Percentiles rank a stretch among this genome's conserved stretches.
These are phyloP conservation scores for Eueides isabella DNA, from an alignment of 1,140 invertebrate species.

Conservation along the genomic window DNA sequence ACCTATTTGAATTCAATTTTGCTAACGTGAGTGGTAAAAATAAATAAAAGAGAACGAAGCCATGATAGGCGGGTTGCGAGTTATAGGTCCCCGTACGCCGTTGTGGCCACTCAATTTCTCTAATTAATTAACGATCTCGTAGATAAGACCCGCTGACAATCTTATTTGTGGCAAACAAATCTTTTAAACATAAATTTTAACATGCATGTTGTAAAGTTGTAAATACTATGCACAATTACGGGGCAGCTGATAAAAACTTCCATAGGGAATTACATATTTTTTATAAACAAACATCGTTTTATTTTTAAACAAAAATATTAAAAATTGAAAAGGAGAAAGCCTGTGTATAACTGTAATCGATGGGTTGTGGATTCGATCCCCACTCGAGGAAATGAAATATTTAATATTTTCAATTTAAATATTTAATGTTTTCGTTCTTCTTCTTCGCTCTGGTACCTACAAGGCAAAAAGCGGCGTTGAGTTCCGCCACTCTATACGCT, in stretches of 20 bases:
- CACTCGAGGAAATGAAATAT: too few species aligned
- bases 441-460: too few species aligned
- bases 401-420: too few species aligned
- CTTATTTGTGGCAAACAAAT: conserved; percentile 82
- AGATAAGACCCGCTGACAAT: conserved; percentile 80
- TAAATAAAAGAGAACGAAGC: conserved; percentile 76
- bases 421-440: too few species aligned
- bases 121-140: conserved; percentile 81
- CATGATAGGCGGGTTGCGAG: conserved; percentile 80
- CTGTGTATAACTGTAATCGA: too few species aligned
- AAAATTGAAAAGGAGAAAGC: too few species aligned
- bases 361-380: too few species aligned
- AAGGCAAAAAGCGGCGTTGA: too few species aligned
- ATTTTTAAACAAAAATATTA: too few species aligned
- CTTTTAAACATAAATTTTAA: conserved; percentile 79
- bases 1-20: conserved; percentile 77
- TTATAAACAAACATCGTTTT: background rate
- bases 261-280: background rate
- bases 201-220: conserved; percentile 77
- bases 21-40: conserved; percentile 79
- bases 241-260: conserved; percentile 51
- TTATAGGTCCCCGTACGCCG: conserved; percentile 76
- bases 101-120: conserved; percentile 78
- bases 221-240: conserved; percentile 70
- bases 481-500: too few species aligned